Evolutionary conservation across 2,113 vertebrate genomes (phyloP).

Genomic region (Trichechus manatus): DNA sequence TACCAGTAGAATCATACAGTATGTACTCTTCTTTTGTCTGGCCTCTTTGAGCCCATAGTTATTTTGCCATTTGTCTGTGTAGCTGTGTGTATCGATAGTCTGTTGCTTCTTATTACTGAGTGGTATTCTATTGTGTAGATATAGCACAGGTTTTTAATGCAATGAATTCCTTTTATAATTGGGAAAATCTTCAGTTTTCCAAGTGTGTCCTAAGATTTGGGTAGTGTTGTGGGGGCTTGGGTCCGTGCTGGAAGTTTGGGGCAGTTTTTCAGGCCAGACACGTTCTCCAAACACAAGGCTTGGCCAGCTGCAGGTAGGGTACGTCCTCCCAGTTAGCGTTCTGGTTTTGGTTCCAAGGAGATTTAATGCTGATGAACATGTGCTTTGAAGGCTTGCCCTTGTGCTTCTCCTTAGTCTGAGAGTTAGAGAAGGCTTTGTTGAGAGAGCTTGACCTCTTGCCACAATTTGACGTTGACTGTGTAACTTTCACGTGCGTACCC

Average conservation of each 20-base stretch:
- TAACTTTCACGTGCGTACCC: fast-evolving
- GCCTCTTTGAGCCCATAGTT: neutral
- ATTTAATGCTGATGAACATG: neutral
- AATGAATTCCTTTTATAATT: neutral
- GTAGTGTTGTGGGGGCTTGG: neutral
- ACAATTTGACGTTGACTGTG: fast-evolving
- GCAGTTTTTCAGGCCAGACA: neutral
- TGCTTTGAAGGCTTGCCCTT: neutral
- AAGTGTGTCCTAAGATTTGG: neutral
- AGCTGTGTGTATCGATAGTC: neutral
- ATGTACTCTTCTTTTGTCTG: neutral
- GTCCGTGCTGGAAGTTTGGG: neutral
- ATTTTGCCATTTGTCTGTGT: neutral
- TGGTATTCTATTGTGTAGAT: neutral
- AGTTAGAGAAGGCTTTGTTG: neutral
- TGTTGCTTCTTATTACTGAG: neutral
- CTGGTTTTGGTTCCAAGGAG: neutral
- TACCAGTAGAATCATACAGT: neutral
- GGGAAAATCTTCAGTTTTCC: neutral
- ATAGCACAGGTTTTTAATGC: neutral
- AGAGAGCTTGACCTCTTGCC: neutral
- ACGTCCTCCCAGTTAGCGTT: neutral
- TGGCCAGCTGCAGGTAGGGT: neutral
- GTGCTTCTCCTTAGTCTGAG: neutral
- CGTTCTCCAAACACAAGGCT: neutral